A percentile compares a stretch with the other conserved stretches of the same genome.
Conservation (phyloP, 2,888 invertebrate species). For the Agrochola lychnidis region DNA sequence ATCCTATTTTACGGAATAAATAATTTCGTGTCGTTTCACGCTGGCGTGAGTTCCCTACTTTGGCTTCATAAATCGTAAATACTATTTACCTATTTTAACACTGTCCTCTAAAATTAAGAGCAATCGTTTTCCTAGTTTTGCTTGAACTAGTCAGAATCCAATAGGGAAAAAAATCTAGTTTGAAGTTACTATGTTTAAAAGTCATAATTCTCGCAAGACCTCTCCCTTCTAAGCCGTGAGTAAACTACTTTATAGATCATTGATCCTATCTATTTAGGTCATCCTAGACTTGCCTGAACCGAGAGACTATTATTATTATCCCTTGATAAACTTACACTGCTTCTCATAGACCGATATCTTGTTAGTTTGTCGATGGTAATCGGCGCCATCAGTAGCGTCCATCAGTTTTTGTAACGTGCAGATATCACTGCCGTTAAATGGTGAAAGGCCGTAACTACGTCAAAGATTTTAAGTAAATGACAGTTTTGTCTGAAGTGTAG, state of each 20-base stretch:
- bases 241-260: neutral
- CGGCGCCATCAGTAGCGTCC: neutral
- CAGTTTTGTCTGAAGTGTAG: too few species aligned
- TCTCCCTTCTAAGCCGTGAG: neutral
- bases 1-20: neutral
- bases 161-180: neutral
- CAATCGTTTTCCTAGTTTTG: neutral
- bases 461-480: too few species aligned
- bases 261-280: conserved; percentile 2
- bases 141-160: neutral
- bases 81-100: neutral
- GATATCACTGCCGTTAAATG: too few species aligned
- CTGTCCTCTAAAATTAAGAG: neutral
- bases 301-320: neutral
- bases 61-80: neutral
- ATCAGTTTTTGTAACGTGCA: neutral
- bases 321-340: neutral
- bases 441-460: too few species aligned
- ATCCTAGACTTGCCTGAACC: neutral
- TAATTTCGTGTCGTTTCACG: neutral
- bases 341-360: neutral
- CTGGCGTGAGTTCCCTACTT: neutral
- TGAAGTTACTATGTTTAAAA: neutral
- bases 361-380: neutral
- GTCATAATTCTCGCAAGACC: neutral